Conservation (phyloP, 2,888 invertebrate genomes). For the Macaria notata region DNA sequence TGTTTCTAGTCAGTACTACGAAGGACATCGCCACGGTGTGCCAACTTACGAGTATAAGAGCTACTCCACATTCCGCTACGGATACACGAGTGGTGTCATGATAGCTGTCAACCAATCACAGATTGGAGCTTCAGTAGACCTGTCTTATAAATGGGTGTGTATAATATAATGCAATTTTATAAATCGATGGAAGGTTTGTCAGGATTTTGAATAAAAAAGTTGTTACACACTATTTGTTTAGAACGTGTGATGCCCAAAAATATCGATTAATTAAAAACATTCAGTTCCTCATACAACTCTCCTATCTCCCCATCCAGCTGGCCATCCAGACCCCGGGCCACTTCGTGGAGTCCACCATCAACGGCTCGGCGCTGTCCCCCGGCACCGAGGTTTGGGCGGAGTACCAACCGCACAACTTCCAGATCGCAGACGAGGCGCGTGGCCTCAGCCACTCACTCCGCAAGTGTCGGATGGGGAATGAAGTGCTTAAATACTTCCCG, state of each 20-base stretch:
- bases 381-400: slow-evolving; percentile 55
- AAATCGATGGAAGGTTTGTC: too few relatives aligned
- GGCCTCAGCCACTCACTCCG: slow-evolving; percentile 43
- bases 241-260: too few relatives aligned
- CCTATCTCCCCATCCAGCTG: slow-evolving; percentile 38
- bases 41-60: too few relatives aligned
- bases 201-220: too few relatives aligned
- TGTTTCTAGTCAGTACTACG: too few relatives aligned
- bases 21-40: too few relatives aligned
- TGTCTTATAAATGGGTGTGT: slow-evolving; percentile 65
- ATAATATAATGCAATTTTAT: too few relatives aligned
- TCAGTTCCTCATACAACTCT: too few relatives aligned
- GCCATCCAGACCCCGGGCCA: slow-evolving; percentile 42
- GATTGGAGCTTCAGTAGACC: slow-evolving; percentile 40
- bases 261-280: too few relatives aligned
- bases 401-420: slow-evolving; percentile 35
- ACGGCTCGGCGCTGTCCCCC: slow-evolving; percentile 59
- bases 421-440: slow-evolving; percentile 41
- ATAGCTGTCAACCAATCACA: slow-evolving; percentile 56
- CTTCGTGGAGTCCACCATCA: slow-evolving; percentile 52
- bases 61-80: slow-evolving; percentile 32
- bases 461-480: slow-evolving; percentile 43
- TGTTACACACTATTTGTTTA: too few relatives aligned
- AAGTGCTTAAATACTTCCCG: slow-evolving; percentile 51
- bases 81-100: slow-evolving; percentile 44